Base-by-base conservation (phyloP, 2,888 invertebrate genomes). In the Thyatira batis region DNA sequence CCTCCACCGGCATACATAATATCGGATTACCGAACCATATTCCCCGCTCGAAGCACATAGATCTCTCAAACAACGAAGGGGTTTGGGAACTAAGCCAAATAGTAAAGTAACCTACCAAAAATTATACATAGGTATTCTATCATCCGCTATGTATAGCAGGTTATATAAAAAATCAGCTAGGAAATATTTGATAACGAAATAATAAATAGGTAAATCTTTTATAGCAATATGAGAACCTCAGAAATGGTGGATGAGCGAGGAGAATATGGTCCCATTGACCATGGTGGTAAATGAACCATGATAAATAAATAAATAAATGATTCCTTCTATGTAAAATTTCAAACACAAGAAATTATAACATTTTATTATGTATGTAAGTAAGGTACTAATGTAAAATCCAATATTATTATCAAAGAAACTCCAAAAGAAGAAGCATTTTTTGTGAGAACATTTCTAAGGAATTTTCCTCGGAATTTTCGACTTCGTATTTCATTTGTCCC, bases 401-500 rank as follows among this genome's bases (percentile, higher is more conserved):
- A n/a, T 23, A 4, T 23, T 23, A 23, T 33, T 17, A 39, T 17
- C 39, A 6, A 17, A 8, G 8, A 17, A 5, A 17, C 39, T 8
- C 39, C 17, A 39, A 13, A 39, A 3, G 33, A 5, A 6, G n/a
- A 33, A 33, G n/a, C 33, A 33, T 17, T 39, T 39, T 39, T 17
- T 33, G 33, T 13, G 13, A 6, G 17, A 13, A 39, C 5, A n/a
- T 17, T 8, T 5, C 39, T 1, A 39, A 39, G 39, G 20, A 45
- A 45, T 45, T 45, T 45, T 25, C 13, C 21, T 23, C 20, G 5
- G 17, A 61, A 57, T 55, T 54, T 48, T 50, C 51, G 44, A 46
- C 33, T 49, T 60, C 59, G 64, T 67, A 60, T 68, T 50, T 57
- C 58, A 51, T 53, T 51, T 57, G 67, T 60, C 39, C 39, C 17